These are phyloP conservation scores for Agrypnus murinus DNA, from an alignment of 2,888 invertebrate genomes.

Conservation along the genomic window DNA sequence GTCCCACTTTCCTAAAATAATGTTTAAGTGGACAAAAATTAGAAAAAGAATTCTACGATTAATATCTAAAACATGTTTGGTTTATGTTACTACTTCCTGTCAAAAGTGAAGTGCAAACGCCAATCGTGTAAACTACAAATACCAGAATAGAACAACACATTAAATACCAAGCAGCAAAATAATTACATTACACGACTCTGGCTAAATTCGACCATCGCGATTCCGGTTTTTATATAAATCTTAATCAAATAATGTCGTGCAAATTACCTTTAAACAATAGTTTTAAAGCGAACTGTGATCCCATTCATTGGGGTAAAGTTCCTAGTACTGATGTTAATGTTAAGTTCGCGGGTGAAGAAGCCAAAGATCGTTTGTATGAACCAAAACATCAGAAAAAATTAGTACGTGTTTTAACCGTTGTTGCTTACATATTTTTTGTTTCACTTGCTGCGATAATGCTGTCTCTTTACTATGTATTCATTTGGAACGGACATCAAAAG, in stretches of 20 bases:
- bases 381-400: conserved; percentile 91
- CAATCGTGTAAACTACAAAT: conserved; percentile 27
- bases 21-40: conserved; percentile 27
- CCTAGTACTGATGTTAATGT: conserved; percentile 75
- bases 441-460: conserved; percentile 95
- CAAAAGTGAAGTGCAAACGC: conserved; percentile 34
- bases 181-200: conserved; percentile 13
- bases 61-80: conserved; percentile 32
- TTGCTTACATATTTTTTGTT: conserved; percentile 95
- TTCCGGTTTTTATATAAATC: neutral
- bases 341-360: conserved; percentile 79
- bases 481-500: conserved; percentile 87
- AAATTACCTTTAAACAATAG: conserved; percentile 74
- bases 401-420: conserved; percentile 92
- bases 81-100: conserved; percentile 13
- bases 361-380: conserved; percentile 83
- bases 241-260: conserved; percentile 72
- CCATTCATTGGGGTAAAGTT: conserved; percentile 59
- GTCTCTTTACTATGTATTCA: conserved; percentile 94
- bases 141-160: conserved; percentile 36
- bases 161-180: neutral
- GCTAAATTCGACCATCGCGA: neutral
- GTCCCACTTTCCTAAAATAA: conserved; percentile 60
- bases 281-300: conserved; percentile 56
- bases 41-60: conserved; percentile 12